Evolutionary conservation across 1,140 invertebrate species (phyloP).

Genomic region (Glossosoma conforme): DNA sequence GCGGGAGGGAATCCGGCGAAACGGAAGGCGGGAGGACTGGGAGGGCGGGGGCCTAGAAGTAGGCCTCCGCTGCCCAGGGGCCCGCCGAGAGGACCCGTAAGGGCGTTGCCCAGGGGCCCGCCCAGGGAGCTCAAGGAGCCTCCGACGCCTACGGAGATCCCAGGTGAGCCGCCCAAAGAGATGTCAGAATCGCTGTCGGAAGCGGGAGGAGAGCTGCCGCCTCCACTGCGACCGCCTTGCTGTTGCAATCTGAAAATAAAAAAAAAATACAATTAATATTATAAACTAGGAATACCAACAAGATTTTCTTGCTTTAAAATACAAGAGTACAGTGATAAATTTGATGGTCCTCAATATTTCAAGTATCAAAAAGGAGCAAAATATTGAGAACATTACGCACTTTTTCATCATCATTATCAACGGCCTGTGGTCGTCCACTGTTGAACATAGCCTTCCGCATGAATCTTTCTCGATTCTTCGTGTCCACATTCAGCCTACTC

Average conservation of each 20-base stretch:
- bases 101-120: constrained; percentile 14
- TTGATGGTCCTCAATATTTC: too few species aligned
- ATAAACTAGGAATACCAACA: too few species aligned
- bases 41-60: too few species aligned
- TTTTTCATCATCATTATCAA: too few species aligned
- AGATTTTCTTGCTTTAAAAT: too few species aligned
- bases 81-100: neutral
- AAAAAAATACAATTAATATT: constrained; percentile 3
- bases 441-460: too few species aligned
- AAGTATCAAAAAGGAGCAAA: too few species aligned
- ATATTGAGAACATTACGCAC: too few species aligned
- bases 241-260: constrained; percentile 27
- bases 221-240: constrained; percentile 24
- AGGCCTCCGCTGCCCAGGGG: neutral
- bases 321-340: too few species aligned
- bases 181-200: constrained; percentile 30
- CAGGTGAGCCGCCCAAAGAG: constrained; percentile 25
- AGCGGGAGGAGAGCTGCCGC: constrained; percentile 28
- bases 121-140: constrained; percentile 10
- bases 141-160: constrained; percentile 1
- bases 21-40: constrained; percentile 14
- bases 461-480: too few species aligned
- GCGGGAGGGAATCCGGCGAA: constrained; percentile 11
- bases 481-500: too few species aligned
- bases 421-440: too few species aligned